Evolutionary conservation across 1,140 invertebrate genomes (phyloP), one percentile per base, ranked within the genome.

Genomic region (Calliopsis andreniformis): DNA sequence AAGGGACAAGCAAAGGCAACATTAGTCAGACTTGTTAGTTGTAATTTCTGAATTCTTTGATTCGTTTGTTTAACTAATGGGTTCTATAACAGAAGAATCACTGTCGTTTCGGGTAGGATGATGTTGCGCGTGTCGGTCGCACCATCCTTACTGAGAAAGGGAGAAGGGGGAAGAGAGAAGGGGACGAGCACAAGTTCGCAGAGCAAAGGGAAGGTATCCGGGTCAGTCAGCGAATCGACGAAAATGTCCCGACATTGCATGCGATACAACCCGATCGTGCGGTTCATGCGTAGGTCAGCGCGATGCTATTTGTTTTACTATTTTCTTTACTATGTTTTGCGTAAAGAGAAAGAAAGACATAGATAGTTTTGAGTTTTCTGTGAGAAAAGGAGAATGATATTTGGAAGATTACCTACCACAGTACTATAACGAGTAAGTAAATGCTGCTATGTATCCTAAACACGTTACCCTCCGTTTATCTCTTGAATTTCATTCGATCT

Each of bases 21-120:
- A 16, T 23, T 18, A 7, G 18, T 23, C 42, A 14, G 23, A 7
- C 30, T 23, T 18, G 43, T 49, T 5, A n/a, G n/a, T 10, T 43
- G 23, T 23, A 20, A 71, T 71, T 63, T 42, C 4, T 30, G 30
- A 25, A 63, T 62, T 63, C 28, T 70, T 59, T 70, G n/a, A 70
- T 59, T 59, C 39, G 39, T 3, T 25, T 25, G 43, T 63, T 72
- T 53, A 45, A 14, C 39, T 72, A 63, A 72, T 63, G 2, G 35
- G n/a, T 1, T 0, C 6, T 4, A 2, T 6, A 69, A 58, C n/a
- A n/a, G n/a, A n/a, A n/a, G n/a, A n/a, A n/a, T n/a, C n/a, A n/a
- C n/a, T n/a, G n/a, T n/a, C n/a, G n/a, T n/a, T n/a, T n/a, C n/a
- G n/a, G n/a, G n/a, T n/a, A n/a, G n/a, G n/a, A n/a, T n/a, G n/a